Evolutionary conservation across 2,113 vertebrate genomes (phyloP).

Genomic region (Cebidichthys violaceus): DNA sequence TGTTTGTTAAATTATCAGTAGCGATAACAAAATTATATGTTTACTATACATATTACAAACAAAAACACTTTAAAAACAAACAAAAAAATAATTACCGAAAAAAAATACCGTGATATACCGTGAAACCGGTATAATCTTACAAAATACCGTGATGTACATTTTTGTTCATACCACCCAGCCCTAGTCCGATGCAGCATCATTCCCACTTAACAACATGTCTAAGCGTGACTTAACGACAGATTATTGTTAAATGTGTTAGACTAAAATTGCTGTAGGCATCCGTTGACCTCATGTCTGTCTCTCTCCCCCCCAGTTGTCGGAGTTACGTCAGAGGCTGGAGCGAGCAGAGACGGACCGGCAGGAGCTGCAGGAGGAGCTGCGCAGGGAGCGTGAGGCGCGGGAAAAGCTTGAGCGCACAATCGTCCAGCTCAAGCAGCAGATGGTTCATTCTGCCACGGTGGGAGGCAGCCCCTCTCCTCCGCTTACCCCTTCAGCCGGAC

Average conservation of each 20-base stretch:
- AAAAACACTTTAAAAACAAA: no score
- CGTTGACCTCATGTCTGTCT: constrained; percentile 19
- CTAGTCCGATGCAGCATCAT: background rate
- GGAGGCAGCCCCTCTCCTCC: constrained; percentile 78
- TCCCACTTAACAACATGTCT: background rate
- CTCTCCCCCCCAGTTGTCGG: constrained; percentile 86
- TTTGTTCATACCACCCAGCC: no score
- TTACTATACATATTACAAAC: no score
- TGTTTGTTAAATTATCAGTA: no score
- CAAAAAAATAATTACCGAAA: no score
- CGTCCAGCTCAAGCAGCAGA: constrained; percentile 92
- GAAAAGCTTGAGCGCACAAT: constrained; percentile 94
- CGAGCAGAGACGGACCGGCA: constrained; percentile 93
- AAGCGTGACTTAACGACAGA: background rate
- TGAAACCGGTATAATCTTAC: no score
- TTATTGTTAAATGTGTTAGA: constrained; percentile 11
- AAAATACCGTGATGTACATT: no score
- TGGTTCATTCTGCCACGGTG: constrained; percentile 78
- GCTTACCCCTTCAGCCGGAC: constrained; percentile 72
- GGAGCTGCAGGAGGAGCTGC: constrained; percentile 95
- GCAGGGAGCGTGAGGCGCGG: constrained; percentile 92
- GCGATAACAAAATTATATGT: no score
- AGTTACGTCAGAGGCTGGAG: constrained; percentile 91
- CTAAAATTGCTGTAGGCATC: constrained; percentile 1
- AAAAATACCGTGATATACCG: no score